A percentile compares a stretch with the other conserved stretches of the same genome.
Evolutionary conservation across 2,888 invertebrate species (phyloP).

Genomic region (Pterobdella sp.): DNA sequence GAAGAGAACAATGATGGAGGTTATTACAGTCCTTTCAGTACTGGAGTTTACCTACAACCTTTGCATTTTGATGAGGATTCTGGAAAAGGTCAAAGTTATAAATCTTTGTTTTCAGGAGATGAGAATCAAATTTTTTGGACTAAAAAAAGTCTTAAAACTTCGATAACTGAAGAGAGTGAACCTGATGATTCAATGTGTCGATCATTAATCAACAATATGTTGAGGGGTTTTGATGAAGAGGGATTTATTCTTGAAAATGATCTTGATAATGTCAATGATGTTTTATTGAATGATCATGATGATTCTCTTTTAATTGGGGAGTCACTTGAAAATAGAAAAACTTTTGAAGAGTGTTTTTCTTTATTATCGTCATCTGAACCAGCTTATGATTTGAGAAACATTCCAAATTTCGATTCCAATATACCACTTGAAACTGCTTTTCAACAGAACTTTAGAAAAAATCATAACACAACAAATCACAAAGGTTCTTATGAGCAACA

Average conservation of each 20-base stretch:
- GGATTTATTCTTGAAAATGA: neutral
- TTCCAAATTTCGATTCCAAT: slow-evolving; percentile 10
- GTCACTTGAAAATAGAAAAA: neutral
- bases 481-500: neutral
- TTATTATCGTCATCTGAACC: neutral
- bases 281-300: neutral
- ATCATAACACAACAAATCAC: neutral
- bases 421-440: neutral
- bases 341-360: neutral
- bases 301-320: neutral
- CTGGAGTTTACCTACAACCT: slow-evolving; percentile 16
- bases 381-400: neutral
- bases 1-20: slow-evolving; percentile 17
- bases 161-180: neutral
- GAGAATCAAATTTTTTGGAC: neutral
- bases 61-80: slow-evolving; percentile 7
- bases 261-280: neutral
- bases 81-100: slow-evolving; percentile 9
- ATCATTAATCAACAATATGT: neutral
- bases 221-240: slow-evolving; percentile 6
- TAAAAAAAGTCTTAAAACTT: neutral
- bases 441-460: neutral
- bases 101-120: slow-evolving; percentile 1
- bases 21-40: slow-evolving; percentile 28
- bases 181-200: neutral